phyloP scores from a whole-genome alignment of 1,140 invertebrate species.

The Parasteatoda tepidariorum region DNA sequence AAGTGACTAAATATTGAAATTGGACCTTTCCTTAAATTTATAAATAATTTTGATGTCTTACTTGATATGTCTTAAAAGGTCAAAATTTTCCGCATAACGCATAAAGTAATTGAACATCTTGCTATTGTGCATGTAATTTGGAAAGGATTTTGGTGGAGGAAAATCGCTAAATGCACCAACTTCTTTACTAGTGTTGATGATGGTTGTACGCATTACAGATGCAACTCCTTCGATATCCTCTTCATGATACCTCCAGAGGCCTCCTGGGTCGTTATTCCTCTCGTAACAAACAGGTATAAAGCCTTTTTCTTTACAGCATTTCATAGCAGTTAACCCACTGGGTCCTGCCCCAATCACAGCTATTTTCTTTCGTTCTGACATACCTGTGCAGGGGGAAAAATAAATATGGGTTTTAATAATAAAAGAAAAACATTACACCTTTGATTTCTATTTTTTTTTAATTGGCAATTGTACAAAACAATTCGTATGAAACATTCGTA shows the following conservation, averaged over 20 bases:
- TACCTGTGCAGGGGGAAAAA: conserved; percentile 12
- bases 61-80: conserved; percentile 42
- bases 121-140: conserved; percentile 68
- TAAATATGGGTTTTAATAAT: too few species aligned
- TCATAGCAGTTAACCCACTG: conserved; percentile 61
- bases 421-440: too few species aligned
- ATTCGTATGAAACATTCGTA: too few species aligned
- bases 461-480: too few species aligned
- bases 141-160: conserved; percentile 66
- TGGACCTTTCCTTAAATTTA: too few species aligned
- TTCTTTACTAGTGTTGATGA: conserved; percentile 71
- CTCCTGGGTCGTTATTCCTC: conserved; percentile 69
- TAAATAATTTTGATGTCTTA: too few species aligned
- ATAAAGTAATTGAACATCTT: conserved; percentile 66
- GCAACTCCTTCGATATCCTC: conserved; percentile 65
- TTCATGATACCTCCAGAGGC: conserved; percentile 71
- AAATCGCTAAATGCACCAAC: conserved; percentile 70
- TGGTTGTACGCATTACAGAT: conserved; percentile 58
- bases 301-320: conserved; percentile 62
- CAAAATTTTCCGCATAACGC: conserved; percentile 45
- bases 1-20: too few species aligned
- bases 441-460: too few species aligned
- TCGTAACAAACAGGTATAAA: conserved; percentile 70
- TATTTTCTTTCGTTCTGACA: conserved; percentile 25
- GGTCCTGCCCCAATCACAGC: conserved; percentile 52